Conservation (phyloP, 2,797 vertebrate genomes). For the Helicolenus hilgendorfi region DNA sequence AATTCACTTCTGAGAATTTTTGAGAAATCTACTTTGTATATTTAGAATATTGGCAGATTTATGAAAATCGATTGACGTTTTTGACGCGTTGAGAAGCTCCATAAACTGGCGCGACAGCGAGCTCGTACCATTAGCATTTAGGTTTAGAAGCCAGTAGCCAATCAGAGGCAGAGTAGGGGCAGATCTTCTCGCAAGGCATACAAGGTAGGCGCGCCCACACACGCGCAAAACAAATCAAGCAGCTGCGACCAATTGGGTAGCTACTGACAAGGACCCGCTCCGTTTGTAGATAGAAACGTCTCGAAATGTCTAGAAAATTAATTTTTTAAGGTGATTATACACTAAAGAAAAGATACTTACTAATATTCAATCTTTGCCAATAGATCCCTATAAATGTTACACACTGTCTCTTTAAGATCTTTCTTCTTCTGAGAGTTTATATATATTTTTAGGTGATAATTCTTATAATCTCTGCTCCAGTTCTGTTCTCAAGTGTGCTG, state of each 20-base stretch:
- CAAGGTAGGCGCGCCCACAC: not conserved
- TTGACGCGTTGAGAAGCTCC: no score
- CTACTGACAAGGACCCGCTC: not conserved
- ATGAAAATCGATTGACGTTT: no score
- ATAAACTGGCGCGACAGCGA: no score
- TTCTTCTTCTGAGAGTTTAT: not conserved
- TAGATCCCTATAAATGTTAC: not conserved
- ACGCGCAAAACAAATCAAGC: not conserved
- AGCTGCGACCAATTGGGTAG: rapidly evolving
- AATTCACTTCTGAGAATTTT: not conserved
- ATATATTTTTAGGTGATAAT: not conserved
- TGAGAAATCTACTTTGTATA: not conserved
- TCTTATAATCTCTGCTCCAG: not conserved
- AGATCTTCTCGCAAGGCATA: not conserved
- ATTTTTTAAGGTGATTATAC: not conserved
- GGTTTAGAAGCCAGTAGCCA: not conserved
- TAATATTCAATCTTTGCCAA: not conserved
- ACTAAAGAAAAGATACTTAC: not conserved
- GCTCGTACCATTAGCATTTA: not conserved
- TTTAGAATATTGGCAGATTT: no score
- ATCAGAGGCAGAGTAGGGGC: not conserved
- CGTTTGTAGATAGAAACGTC: not conserved
- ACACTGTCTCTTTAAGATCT: not conserved
- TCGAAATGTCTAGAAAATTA: no score
- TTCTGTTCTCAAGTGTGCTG: not conserved